Conservation (phyloP, 2,113 vertebrate genomes). For the Mungos mungo region DNA sequence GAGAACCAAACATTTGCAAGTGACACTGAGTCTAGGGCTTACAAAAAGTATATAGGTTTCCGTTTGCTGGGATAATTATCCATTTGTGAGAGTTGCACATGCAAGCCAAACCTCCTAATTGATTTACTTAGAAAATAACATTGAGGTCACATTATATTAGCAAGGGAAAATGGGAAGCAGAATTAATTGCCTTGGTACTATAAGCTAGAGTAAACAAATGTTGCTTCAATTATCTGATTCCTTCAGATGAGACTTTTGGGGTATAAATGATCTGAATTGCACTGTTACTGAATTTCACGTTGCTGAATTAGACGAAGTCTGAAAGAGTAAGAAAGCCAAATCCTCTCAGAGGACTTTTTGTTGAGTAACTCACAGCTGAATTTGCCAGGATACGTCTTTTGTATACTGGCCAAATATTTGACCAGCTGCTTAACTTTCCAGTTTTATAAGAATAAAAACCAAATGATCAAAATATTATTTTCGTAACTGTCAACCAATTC, state of each 20-base stretch:
- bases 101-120: slow-evolving; percentile 32
- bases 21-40: background rate
- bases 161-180: slow-evolving; percentile 53
- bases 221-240: slow-evolving; percentile 57
- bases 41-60: background rate
- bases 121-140: slow-evolving; percentile 60
- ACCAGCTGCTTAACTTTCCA: background rate
- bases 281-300: background rate
- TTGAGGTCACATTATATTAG: slow-evolving; percentile 53
- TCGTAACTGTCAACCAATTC: background rate
- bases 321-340: slow-evolving; percentile 24
- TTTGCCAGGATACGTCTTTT: background rate
- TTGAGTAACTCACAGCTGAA: background rate
- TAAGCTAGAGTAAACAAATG: slow-evolving; percentile 50
- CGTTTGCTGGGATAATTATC: slow-evolving; percentile 36
- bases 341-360: background rate
- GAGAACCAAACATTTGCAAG: slow-evolving; percentile 59
- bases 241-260: slow-evolving; percentile 13
- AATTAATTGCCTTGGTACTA: slow-evolving; percentile 54
- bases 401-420: background rate
- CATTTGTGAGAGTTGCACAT: background rate
- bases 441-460: background rate
- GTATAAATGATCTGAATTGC: background rate
- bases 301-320: background rate
- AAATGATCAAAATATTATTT: slow-evolving; percentile 23